Evolutionary conservation across 1,140 invertebrate species (phyloP).

Genomic region (Zaprionus nigranus): DNA sequence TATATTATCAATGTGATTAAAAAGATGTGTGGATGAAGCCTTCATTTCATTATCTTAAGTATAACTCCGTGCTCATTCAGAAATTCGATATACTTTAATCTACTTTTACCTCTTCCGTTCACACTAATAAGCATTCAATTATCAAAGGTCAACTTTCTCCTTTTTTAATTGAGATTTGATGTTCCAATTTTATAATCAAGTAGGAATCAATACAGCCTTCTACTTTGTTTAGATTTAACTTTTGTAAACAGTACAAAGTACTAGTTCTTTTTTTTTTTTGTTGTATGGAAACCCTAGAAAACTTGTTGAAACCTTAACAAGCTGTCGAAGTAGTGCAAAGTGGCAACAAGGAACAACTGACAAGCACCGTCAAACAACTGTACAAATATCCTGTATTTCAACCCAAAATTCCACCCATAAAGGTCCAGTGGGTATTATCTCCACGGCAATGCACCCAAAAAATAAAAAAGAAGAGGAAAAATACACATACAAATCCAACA

Average conservation of each 20-base stretch:
- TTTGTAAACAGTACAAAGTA: no score
- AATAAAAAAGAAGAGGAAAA: slow-evolving; percentile 34
- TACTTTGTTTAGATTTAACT: not conserved
- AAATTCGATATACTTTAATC: no score
- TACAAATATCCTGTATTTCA: slow-evolving; percentile 52
- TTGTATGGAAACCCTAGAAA: not conserved
- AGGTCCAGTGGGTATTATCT: slow-evolving; percentile 66
- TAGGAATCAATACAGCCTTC: no score
- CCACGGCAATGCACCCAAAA: slow-evolving; percentile 62
- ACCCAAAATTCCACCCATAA: slow-evolving; percentile 34
- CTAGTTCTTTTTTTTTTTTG: not conserved
- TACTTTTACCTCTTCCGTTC: no score
- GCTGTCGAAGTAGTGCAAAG: slow-evolving; percentile 10
- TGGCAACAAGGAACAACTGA: slow-evolving; percentile 6
- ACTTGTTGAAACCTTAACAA: slow-evolving; percentile 16
- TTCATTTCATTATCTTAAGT: no score
- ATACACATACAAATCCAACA: slow-evolving; percentile 57
- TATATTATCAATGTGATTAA: no score
- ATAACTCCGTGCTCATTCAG: no score
- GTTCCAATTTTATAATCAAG: no score
- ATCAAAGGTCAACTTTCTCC: no score
- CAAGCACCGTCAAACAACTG: slow-evolving; percentile 49
- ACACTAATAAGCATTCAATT: no score
- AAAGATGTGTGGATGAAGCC: no score
- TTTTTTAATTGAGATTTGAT: no score